Evolutionary conservation across 2,797 vertebrate species (phyloP).

Genomic region (Trematomus bernacchii): DNA sequence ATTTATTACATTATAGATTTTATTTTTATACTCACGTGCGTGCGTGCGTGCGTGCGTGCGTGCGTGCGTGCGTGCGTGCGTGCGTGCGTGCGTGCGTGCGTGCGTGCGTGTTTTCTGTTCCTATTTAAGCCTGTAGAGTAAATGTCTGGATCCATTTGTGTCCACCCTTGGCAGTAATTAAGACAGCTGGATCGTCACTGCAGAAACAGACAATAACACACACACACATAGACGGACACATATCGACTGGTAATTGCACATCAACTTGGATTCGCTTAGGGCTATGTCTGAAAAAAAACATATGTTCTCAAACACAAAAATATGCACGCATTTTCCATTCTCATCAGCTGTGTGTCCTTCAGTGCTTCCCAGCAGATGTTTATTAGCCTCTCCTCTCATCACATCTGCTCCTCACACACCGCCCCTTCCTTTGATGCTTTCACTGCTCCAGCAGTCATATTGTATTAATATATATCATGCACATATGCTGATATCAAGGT

Average conservation of each 20-base stretch:
- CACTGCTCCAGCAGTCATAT: neutral
- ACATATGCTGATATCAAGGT: neutral
- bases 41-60: too few relatives aligned
- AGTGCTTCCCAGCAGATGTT: slow-evolving; percentile 54
- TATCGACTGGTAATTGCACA: slow-evolving; percentile 65
- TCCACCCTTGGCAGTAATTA: slow-evolving; percentile 72
- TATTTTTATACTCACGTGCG: too few relatives aligned
- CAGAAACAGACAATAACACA: slow-evolving; percentile 36
- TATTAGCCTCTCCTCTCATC: slow-evolving; percentile 53
- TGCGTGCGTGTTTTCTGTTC: slow-evolving; percentile 20
- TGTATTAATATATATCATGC: neutral
- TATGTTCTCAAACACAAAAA: slow-evolving; percentile 35
- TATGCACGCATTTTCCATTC: slow-evolving; percentile 56
- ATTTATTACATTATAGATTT: too few relatives aligned
- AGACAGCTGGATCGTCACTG: slow-evolving; percentile 65
- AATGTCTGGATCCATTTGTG: slow-evolving; percentile 67
- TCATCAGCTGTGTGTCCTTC: slow-evolving; percentile 57
- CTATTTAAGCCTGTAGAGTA: slow-evolving; percentile 61
- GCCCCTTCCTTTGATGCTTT: slow-evolving; percentile 12
- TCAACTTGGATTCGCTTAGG: slow-evolving; percentile 30
- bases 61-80: neutral
- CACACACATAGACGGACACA: slow-evolving; percentile 47
- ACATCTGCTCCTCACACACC: slow-evolving; percentile 41
- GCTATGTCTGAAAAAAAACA: slow-evolving; percentile 43
- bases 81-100: slow-evolving; percentile 17